Percentiles rank a stretch among this genome's conserved stretches.
phyloP scores from a whole-genome alignment of 2,797 vertebrate species.

The Strix occidentalis region DNA sequence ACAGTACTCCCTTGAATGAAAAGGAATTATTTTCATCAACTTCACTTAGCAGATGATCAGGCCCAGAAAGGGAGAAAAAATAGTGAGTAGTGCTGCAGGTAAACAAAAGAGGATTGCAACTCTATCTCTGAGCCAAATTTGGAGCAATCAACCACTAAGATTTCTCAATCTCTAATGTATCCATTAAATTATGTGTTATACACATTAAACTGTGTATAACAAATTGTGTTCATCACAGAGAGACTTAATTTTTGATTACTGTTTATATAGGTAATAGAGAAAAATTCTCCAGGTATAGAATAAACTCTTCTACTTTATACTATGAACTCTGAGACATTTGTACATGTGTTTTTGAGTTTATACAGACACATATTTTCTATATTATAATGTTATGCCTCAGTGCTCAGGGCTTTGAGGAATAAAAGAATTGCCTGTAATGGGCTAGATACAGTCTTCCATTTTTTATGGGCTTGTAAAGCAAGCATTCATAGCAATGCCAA shows the following conservation, averaged over 20 bases:
- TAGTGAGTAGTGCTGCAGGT: background rate
- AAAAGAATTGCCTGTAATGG: constrained; percentile 40
- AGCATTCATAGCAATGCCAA: background rate
- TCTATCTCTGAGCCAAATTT: background rate
- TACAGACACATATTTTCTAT: background rate
- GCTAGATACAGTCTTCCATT: constrained; percentile 41
- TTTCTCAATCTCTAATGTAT: background rate
- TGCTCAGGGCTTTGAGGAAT: constrained; percentile 14
- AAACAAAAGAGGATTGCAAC: background rate
- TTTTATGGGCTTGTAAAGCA: constrained; percentile 27
- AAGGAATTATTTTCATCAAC: background rate
- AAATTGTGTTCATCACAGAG: background rate
- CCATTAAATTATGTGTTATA: background rate
- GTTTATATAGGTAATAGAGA: background rate
- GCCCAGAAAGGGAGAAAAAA: background rate
- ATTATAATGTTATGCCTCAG: background rate
- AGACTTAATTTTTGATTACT: background rate
- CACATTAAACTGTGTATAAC: background rate
- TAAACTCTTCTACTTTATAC: background rate
- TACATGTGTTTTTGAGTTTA: background rate
- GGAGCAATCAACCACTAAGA: background rate
- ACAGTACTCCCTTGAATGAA: background rate
- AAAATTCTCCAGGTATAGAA: background rate
- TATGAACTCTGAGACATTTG: background rate
- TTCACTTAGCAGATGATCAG: background rate